Percentiles rank a stretch among this genome's conserved stretches.
Evolutionary conservation across 2,113 vertebrate species (phyloP).

Genomic region (Malurus cyaneus): DNA sequence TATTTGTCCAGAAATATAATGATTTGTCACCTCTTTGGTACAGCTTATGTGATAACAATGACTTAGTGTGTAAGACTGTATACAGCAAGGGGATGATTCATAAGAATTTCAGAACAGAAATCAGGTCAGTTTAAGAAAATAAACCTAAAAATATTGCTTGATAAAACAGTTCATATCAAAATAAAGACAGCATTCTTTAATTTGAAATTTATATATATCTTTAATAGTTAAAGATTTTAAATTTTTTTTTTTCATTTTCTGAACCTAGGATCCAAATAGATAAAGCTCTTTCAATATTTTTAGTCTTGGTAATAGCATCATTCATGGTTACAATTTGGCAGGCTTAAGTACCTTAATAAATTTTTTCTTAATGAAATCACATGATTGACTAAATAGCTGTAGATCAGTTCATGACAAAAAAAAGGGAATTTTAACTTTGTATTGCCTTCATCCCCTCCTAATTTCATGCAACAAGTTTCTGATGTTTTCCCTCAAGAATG

Average conservation of each 20-base stretch:
- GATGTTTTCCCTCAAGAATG: not conserved
- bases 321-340: not conserved
- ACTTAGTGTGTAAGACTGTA: not conserved
- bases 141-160: not conserved
- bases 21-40: not conserved
- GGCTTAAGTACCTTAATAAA: not conserved
- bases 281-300: not conserved
- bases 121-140: conserved; percentile 25
- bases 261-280: not conserved
- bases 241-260: conserved; percentile 25
- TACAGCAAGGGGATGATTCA: not conserved
- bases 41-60: not conserved
- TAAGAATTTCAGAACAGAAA: not conserved
- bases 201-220: not conserved
- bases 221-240: not conserved
- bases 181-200: not conserved
- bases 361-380: not conserved
- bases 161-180: not conserved
- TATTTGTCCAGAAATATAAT: conserved; percentile 20
- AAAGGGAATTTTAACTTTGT: not conserved
- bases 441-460: conserved; percentile 34
- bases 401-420: conserved; percentile 46
- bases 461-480: conserved; percentile 25
- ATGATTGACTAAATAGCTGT: not conserved
- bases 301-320: not conserved